Base-by-base conservation (phyloP, 2,113 vertebrate species). In the Acrocephalus arundinaceus region DNA sequence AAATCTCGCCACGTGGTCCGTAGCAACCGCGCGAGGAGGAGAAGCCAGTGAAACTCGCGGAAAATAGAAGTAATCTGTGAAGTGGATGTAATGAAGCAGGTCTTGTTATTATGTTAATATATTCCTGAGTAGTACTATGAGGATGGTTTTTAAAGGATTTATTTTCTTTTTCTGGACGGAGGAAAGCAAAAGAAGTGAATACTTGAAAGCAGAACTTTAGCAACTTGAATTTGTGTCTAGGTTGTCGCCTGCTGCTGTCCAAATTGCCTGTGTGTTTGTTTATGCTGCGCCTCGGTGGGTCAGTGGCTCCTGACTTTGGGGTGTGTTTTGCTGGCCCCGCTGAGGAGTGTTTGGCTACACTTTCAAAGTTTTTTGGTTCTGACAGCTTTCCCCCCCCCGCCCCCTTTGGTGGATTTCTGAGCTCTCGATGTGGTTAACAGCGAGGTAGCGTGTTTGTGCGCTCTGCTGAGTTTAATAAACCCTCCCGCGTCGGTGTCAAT, bases 1-100 rank as follows among this genome's bases (percentile, higher is more conserved):
- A 83, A 89, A 84, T 58, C 74, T 88, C 22, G 13, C 89, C 90
- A 92, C 87, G 85, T 93, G 93, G 73, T 93, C 84, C 6, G 15
- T 48, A 67, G 63, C 70, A 76, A 58, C 61, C 48, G 9, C 28
- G 49, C 4, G 11, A 67, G 70, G 12, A 66, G 68, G 52, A 63
- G 72, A 68, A 88, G 27, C 27, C 70, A 9, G 70, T 2, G 48
- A 22, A 48, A 57, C 70, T 52, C 13, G 0, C 1, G 3, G 65
- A 52, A 87, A 84, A 74, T 4, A 55, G 2, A 37, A 83, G 41
- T 68, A 63, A 27, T 16, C 25, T 5, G 63, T 27, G 79, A 33
- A 85, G 75, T 37, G 61, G 27, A 10, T 54, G 35, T 43, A 83
- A 85, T 1, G 59, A 80, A 67, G 54, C n/a, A 66, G 43, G 33